Conservation (phyloP, 2,113 vertebrate genomes). For the Monarcha castaneiventris region DNA sequence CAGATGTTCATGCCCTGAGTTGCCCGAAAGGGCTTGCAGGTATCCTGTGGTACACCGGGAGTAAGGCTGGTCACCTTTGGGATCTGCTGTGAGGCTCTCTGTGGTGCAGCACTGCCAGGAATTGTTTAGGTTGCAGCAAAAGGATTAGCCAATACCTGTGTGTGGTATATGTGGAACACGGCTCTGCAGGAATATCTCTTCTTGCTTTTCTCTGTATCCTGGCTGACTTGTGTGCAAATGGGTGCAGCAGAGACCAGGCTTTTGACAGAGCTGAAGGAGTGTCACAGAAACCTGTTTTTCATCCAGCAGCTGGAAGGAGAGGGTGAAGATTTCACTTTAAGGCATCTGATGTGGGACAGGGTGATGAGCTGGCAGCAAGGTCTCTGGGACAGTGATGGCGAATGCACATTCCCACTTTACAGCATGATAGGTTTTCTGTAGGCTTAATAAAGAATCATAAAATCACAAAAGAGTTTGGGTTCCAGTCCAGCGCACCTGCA, state of each 20-base stretch:
- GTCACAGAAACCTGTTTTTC: neutral
- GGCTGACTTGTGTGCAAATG: neutral
- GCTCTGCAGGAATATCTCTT: neutral
- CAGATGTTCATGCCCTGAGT: neutral
- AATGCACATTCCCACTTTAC: neutral
- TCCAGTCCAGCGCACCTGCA: neutral
- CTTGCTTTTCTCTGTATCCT: neutral
- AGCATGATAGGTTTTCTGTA: neutral
- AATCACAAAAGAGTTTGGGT: neutral
- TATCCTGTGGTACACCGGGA: rapidly evolving
- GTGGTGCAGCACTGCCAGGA: rapidly evolving
- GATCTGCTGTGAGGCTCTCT: neutral
- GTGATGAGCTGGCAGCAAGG: rapidly evolving
- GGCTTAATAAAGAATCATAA: neutral
- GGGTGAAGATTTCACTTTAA: neutral
- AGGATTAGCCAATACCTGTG: neutral
- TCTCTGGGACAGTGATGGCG: neutral
- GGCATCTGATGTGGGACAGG: neutral
- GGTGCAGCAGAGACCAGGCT: neutral
- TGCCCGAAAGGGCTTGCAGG: rapidly evolving
- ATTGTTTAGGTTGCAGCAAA: neutral
- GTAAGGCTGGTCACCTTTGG: neutral
- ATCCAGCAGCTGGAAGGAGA: rapidly evolving
- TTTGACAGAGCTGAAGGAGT: neutral
- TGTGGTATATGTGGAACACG: neutral